phyloP scores from a whole-genome alignment of 2,797 vertebrate species.

The Eupleurogrammus muticus region DNA sequence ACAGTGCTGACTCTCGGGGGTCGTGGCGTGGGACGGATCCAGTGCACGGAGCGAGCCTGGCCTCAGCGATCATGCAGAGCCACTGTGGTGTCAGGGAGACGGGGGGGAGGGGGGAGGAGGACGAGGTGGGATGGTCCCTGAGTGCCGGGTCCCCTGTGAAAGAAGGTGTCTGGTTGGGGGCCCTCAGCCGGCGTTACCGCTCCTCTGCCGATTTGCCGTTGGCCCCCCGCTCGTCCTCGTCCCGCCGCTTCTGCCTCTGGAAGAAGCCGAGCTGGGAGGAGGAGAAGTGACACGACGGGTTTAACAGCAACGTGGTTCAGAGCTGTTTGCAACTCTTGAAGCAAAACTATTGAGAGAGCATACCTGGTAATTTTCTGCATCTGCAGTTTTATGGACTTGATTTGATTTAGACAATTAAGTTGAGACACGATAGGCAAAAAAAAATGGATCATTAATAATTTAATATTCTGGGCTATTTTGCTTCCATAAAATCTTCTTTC shows the following conservation, averaged over 20 bases:
- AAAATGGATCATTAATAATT: too few species aligned
- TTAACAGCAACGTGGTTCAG: neutral
- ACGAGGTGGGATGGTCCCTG: constrained; percentile 83
- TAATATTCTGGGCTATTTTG: too few species aligned
- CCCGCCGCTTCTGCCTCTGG: constrained; percentile 86
- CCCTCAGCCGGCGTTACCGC: constrained; percentile 82
- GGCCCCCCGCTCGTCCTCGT: constrained; percentile 79
- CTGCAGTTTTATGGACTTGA: neutral
- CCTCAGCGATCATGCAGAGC: constrained; percentile 51
- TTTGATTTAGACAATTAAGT: neutral
- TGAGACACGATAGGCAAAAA: too few species aligned
- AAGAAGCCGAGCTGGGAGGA: constrained; percentile 93
- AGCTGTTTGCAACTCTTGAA: neutral
- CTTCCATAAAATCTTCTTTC: too few species aligned
- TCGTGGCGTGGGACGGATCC: constrained; percentile 60
- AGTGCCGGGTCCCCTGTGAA: constrained; percentile 81
- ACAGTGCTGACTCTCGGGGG: constrained; percentile 74
- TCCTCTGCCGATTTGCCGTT: constrained; percentile 87
- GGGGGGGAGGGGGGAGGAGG: constrained; percentile 59
- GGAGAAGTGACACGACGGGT: constrained; percentile 4
- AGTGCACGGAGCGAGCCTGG: constrained; percentile 71
- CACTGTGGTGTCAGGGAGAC: constrained; percentile 50
- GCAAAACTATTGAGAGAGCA: neutral
- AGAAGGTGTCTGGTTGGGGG: constrained; percentile 69
- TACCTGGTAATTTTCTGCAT: neutral